Evolutionary conservation across 1,140 invertebrate species (phyloP), one percentile per base, ranked within the genome.

Genomic region (Doryteuthis pealeii): DNA sequence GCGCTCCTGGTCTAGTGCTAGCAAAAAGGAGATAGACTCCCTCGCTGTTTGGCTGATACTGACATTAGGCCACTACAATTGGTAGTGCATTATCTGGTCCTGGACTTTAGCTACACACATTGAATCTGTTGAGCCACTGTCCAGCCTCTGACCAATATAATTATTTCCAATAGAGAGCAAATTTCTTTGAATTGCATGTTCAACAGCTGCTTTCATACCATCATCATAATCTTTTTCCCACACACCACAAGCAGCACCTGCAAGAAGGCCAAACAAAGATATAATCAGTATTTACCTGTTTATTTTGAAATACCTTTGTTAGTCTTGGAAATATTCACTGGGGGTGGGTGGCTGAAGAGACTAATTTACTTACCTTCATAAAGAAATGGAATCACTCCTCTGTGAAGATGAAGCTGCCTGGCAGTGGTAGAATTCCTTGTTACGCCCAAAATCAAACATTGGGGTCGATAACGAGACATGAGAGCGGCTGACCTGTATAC

Each of bases 91-190:
- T 18, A 62, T 68, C 31, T 68, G n/a, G 15, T 10, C 66, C 32
- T 0, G 66, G 0, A 68, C 95, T 86, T 92, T 95, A 92, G 98
- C 92, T 87, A 99, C 91, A 77, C 97, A 92, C 90, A 99, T 92
- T 78, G 97, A 99, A 90, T 99, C 99, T 85, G 97, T 99, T 83
- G 93, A 96, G 74, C 97, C 97, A 79, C 82, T 83, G 93, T 92
- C 97, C 97, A 99, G 82, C 97, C 97, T 43, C 97, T 99, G 33
- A 99, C 92, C 31, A 99, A 91, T 28, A 99, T 91, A 1, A n/a
- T 94, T 90, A 88, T 98, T 96, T 10, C 94, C 94, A 49, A 90
- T 84, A 80, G 93, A 93, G 76, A 99, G 90, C 87, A 99, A 97
- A 22, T 93, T 93, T 80, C 93, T 91, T 75, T 91, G 2, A 5